A percentile compares a stretch with the other conserved stretches of the same genome.
Evolutionary conservation across 2,113 vertebrate species (phyloP).

Genomic region (Cricetomys ansorgei): DNA sequence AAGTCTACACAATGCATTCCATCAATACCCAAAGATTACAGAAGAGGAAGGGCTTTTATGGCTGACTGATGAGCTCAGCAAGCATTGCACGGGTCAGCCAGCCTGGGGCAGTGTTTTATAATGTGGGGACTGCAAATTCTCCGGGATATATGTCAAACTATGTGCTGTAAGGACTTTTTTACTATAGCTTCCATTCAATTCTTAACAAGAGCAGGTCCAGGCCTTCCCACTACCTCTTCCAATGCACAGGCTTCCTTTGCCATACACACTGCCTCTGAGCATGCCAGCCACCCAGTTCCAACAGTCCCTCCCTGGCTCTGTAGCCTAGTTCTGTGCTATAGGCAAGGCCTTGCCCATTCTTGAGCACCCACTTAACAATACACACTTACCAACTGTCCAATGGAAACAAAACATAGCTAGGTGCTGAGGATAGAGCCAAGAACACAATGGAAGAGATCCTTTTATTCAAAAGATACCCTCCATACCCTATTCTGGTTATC

Average conservation of each 20-base stretch:
- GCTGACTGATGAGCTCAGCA: not conserved
- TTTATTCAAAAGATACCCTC: not conserved
- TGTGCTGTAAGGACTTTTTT: not conserved
- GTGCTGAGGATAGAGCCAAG: not conserved
- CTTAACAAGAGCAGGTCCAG: not conserved
- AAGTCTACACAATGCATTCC: rapidly evolving
- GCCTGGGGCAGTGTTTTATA: not conserved
- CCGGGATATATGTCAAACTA: not conserved
- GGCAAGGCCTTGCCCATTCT: not conserved
- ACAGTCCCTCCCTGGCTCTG: not conserved
- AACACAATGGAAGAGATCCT: not conserved
- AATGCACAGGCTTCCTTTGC: too few relatives aligned
- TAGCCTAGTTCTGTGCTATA: not conserved
- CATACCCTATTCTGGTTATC: not conserved
- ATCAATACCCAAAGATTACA: not conserved
- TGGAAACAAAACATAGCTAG: not conserved
- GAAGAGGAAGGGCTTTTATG: not conserved
- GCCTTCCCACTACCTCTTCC: not conserved
- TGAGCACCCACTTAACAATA: not conserved
- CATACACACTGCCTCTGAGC: not conserved
- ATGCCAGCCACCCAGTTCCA: not conserved
- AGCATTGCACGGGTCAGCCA: not conserved
- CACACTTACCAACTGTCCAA: not conserved
- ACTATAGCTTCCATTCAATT: not conserved
- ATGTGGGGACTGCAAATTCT: not conserved